phyloP scores from a whole-genome alignment of 2,797 vertebrate genomes.

The Myotis myotis region DNA sequence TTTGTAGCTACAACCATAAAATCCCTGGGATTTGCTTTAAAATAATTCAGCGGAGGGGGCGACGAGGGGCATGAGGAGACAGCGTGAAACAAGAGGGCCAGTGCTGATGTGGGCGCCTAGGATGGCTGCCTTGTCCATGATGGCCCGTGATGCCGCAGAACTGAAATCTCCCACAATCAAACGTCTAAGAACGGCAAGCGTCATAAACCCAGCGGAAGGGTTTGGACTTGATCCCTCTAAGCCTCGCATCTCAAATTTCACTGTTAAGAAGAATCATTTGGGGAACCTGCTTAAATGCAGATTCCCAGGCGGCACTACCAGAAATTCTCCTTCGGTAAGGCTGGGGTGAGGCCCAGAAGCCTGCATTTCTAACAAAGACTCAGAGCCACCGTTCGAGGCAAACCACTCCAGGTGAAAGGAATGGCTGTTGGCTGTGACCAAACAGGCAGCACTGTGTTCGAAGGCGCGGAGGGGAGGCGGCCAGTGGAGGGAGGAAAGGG shows the following conservation, averaged over 20 bases:
- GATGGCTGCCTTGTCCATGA: fast-evolving
- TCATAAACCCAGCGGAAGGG: background rate
- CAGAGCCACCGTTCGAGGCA: background rate
- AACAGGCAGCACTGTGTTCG: background rate
- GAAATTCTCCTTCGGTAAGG: background rate
- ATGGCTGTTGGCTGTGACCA: too few relatives aligned
- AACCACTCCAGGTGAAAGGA: background rate
- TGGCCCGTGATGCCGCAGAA: fast-evolving
- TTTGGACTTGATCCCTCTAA: background rate
- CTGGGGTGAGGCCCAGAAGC: background rate
- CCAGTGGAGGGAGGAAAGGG: background rate
- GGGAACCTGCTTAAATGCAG: background rate
- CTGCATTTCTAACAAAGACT: background rate
- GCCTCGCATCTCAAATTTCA: background rate
- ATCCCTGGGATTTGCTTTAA: background rate
- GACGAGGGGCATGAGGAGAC: background rate
- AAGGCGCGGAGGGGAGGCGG: fast-evolving
- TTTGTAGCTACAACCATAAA: background rate
- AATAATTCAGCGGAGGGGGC: background rate
- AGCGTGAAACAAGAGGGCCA: background rate
- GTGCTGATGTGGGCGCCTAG: fast-evolving
- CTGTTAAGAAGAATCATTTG: background rate
- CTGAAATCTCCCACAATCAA: background rate
- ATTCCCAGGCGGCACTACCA: background rate
- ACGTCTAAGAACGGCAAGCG: background rate